Evolutionary conservation across 2,888 invertebrate species (phyloP).

Genomic region (Epinotia bilunana): DNA sequence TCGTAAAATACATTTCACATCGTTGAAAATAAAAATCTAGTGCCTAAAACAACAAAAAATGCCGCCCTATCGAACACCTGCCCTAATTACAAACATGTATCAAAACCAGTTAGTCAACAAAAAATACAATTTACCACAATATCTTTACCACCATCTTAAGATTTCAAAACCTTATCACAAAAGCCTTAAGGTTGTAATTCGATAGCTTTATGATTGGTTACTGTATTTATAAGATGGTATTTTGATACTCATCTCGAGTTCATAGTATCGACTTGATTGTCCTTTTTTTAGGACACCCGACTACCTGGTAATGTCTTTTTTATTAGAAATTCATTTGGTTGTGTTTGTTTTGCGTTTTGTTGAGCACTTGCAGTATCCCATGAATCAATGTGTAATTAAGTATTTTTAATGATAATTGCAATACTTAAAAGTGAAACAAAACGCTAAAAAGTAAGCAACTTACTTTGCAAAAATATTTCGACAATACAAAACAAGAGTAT

Average conservation of each 20-base stretch:
- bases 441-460: too few relatives aligned
- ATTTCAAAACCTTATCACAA: constrained; percentile 35
- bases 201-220: constrained; percentile 9
- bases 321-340: constrained; percentile 58
- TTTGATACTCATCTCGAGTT: constrained; percentile 56
- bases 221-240: constrained; percentile 46
- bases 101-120: constrained; percentile 67
- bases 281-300: constrained; percentile 57
- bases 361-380: constrained; percentile 10
- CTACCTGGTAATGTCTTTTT: constrained; percentile 76
- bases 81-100: constrained; percentile 70
- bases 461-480: too few relatives aligned
- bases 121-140: constrained; percentile 54
- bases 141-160: constrained; percentile 23
- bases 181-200: constrained; percentile 51
- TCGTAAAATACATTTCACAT: constrained; percentile 26
- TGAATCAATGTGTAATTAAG: neutral
- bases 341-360: constrained; percentile 53
- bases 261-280: constrained; percentile 51
- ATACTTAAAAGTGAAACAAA: too few relatives aligned
- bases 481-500: too few relatives aligned
- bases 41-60: constrained; percentile 62
- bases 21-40: constrained; percentile 47
- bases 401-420: too few relatives aligned
- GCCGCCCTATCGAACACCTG: constrained; percentile 72